These are phyloP conservation scores for Microplitis manilae DNA, from an alignment of 2,888 invertebrate genomes.

Conservation along the genomic window DNA sequence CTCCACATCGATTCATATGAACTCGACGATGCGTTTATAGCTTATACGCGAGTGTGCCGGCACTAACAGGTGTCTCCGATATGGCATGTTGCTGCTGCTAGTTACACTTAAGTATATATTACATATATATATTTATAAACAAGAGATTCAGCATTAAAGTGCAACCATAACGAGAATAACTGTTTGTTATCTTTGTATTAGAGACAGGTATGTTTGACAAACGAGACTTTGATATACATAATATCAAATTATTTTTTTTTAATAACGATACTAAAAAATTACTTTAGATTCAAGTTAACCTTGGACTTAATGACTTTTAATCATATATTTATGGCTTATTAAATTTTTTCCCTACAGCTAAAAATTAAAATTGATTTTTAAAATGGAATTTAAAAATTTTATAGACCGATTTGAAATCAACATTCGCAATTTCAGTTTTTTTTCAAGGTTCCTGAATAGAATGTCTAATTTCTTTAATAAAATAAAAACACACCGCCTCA, in stretches of 20 bases:
- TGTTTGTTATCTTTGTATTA: neutral
- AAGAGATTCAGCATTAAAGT: constrained; percentile 15
- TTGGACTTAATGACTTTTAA: no score
- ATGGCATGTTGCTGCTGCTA: constrained; percentile 65
- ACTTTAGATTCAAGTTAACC: neutral
- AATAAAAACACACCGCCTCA: no score
- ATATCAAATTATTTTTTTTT: neutral
- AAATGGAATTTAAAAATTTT: no score
- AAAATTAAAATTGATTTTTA: no score
- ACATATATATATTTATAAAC: constrained; percentile 52
- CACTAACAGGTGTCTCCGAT: constrained; percentile 69
- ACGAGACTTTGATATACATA: constrained; percentile 20
- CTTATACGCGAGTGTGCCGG: constrained; percentile 67
- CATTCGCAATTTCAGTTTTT: no score
- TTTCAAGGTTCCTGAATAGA: no score
- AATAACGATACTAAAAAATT: neutral
- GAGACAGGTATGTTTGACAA: neutral
- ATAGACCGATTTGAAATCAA: no score
- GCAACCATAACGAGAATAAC: constrained; percentile 23
- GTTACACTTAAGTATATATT: constrained; percentile 50
- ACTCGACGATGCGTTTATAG: constrained; percentile 53
- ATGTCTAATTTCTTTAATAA: no score
- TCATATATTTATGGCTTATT: no score
- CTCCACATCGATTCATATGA: constrained; percentile 46
- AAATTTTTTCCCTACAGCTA: no score